Evolutionary conservation across 2,113 vertebrate species (phyloP).

Genomic region (Hoplias malabaricus): DNA sequence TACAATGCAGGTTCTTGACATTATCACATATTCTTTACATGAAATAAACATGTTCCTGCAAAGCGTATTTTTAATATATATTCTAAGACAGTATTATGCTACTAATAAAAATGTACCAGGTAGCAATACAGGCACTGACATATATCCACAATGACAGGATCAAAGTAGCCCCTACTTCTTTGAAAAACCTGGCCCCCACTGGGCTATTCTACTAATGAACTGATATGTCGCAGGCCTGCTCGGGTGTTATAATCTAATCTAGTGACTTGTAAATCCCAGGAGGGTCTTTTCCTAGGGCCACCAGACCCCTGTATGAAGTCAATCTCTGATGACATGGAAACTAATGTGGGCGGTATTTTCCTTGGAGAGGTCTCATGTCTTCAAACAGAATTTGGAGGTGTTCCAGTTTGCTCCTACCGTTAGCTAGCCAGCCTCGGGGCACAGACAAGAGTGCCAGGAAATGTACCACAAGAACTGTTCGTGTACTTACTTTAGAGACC

Average conservation of each 20-base stretch:
- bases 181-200: slow-evolving; percentile 1
- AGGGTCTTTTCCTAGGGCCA: slow-evolving; percentile 34
- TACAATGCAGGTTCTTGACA: too few species aligned
- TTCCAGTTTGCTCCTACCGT: slow-evolving; percentile 38
- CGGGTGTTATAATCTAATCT: slow-evolving; percentile 24
- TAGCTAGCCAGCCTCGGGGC: background rate
- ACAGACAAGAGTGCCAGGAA: background rate
- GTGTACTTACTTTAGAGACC: slow-evolving; percentile 14
- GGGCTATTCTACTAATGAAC: slow-evolving; percentile 4
- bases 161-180: background rate
- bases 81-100: too few species aligned
- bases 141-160: slow-evolving; percentile 1
- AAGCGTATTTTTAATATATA: too few species aligned
- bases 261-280: slow-evolving; percentile 23
- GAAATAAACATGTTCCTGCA: too few species aligned
- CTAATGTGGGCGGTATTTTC: slow-evolving; percentile 54
- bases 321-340: slow-evolving; percentile 58
- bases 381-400: slow-evolving; percentile 43
- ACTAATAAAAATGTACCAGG: background rate
- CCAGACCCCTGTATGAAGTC: slow-evolving; percentile 29
- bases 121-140: background rate
- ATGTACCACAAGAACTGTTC: background rate
- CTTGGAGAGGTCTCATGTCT: slow-evolving; percentile 39
- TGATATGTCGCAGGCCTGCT: background rate
- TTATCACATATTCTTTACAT: too few species aligned